These are phyloP conservation scores for Peromyscus nudipes DNA, from an alignment of 2,797 vertebrate genomes.

Conservation along the genomic window DNA sequence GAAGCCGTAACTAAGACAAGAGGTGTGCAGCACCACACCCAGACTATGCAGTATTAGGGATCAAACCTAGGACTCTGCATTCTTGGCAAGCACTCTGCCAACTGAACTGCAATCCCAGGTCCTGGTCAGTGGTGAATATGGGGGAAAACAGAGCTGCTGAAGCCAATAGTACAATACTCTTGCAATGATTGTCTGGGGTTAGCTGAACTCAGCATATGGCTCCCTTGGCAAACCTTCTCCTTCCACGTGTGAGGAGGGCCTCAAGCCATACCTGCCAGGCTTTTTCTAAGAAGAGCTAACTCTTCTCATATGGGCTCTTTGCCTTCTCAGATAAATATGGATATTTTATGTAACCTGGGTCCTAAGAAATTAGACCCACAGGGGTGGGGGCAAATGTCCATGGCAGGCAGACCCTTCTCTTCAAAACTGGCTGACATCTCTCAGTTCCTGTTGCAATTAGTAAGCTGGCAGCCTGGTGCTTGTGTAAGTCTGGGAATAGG, in stretches of 20 bases:
- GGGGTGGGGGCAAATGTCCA: background rate
- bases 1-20: background rate
- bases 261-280: background rate
- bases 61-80: background rate
- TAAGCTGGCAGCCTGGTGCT: slow-evolving; percentile 16
- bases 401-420: background rate
- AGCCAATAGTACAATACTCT: background rate
- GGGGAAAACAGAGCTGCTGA: background rate
- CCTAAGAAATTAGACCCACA: slow-evolving; percentile 2
- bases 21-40: background rate
- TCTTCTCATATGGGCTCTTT: slow-evolving; percentile 30
- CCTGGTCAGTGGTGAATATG: background rate
- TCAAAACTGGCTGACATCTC: slow-evolving; percentile 23
- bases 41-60: background rate
- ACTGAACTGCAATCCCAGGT: background rate
- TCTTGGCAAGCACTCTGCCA: background rate
- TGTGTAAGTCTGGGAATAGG: background rate
- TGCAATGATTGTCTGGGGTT: background rate
- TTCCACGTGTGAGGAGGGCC: background rate
- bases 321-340: background rate
- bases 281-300: background rate
- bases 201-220: background rate
- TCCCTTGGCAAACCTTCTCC: background rate
- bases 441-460: background rate
- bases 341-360: background rate